Conservation (phyloP, 2,113 vertebrate species). For the Heterotilapia buettikoferi region DNA sequence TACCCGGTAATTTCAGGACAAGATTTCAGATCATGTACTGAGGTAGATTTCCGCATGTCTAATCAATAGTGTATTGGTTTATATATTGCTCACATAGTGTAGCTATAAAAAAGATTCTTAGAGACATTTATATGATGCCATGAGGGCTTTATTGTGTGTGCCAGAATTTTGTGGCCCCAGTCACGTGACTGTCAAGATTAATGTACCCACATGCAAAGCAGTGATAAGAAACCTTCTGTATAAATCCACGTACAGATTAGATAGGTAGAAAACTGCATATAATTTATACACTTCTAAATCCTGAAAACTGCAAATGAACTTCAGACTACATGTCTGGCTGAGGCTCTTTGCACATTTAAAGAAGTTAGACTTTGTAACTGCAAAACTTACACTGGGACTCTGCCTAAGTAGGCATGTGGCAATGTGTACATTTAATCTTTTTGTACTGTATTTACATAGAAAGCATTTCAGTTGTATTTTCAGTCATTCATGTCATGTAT, state of each 20-base stretch:
- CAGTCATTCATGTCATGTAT: background rate
- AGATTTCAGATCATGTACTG: background rate
- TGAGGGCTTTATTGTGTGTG: background rate
- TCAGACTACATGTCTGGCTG: background rate
- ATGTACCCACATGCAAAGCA: constrained; percentile 1
- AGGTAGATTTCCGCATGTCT: background rate
- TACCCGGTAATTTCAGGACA: background rate
- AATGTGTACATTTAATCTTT: background rate
- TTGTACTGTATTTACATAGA: background rate
- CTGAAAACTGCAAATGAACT: background rate
- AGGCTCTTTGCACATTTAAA: background rate
- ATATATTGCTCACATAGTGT: background rate
- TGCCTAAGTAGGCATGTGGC: background rate
- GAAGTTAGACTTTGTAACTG: background rate
- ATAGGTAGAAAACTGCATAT: constrained; percentile 3
- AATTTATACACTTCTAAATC: constrained; percentile 20
- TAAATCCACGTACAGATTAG: background rate
- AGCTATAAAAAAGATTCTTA: background rate
- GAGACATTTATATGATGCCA: background rate
- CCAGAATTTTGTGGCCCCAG: background rate
- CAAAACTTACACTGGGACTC: background rate
- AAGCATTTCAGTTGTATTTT: background rate
- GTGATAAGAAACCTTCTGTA: constrained; percentile 20
- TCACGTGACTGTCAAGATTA: background rate
- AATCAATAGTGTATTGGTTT: background rate